Conservation (phyloP, 2,113 vertebrate genomes). For the Polypterus senegalus region DNA sequence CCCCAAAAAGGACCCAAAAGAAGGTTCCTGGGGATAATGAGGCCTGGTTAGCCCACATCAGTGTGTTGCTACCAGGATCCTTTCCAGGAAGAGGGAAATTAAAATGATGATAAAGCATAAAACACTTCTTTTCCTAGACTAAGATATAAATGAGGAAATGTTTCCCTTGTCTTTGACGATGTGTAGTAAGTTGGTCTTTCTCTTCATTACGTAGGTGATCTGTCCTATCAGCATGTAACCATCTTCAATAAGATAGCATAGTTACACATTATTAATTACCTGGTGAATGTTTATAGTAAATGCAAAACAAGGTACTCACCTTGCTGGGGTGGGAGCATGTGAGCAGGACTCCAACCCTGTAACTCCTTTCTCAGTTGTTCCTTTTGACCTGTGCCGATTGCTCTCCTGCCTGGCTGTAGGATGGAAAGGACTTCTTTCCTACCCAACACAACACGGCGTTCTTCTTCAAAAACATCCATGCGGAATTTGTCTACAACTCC, state of each 20-base stretch:
- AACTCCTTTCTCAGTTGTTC: background rate
- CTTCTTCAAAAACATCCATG: conserved; percentile 40
- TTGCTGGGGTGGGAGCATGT: conserved; percentile 12
- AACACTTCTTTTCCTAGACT: too few species aligned
- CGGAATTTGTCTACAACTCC: conserved; percentile 38
- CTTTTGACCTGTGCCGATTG: conserved; percentile 3
- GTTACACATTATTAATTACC: background rate
- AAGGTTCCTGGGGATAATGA: too few species aligned
- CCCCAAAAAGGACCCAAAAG: too few species aligned
- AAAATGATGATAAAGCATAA: too few species aligned
- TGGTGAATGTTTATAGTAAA: background rate
- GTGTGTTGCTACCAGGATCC: too few species aligned
- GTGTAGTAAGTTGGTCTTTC: too few species aligned
- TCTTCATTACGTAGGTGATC: too few species aligned
- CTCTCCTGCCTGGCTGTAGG: conserved; percentile 20
- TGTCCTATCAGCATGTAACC: too few species aligned
- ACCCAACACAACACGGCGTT: conserved; percentile 24
- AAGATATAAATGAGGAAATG: too few species aligned
- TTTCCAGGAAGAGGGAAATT: too few species aligned
- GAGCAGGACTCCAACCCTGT: background rate
- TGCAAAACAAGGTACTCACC: background rate
- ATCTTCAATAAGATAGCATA: background rate
- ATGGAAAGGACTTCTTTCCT: conserved; percentile 36
- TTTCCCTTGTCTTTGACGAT: too few species aligned
- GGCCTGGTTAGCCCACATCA: too few species aligned